Conservation (phyloP, 2,113 vertebrate genomes). For the Fukomys damarensis region DNA sequence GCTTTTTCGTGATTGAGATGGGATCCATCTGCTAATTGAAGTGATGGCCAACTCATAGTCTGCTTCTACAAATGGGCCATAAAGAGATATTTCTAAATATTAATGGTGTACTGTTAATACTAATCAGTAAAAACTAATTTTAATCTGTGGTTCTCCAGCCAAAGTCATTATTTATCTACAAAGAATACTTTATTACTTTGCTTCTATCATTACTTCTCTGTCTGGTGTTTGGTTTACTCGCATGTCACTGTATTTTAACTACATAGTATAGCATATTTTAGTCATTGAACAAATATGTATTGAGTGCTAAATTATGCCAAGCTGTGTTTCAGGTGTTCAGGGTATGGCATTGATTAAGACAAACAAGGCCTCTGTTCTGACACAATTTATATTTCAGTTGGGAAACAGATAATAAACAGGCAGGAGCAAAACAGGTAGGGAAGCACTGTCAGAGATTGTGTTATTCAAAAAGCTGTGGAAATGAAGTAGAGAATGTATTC, state of each 20-base stretch:
- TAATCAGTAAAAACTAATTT: slow-evolving; percentile 26
- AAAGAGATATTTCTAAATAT: slow-evolving; percentile 58
- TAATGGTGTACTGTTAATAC: slow-evolving; percentile 46
- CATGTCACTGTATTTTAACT: slow-evolving; percentile 31
- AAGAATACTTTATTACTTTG: slow-evolving; percentile 50
- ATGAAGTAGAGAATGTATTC: background rate
- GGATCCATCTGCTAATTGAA: slow-evolving; percentile 47
- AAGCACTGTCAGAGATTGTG: background rate
- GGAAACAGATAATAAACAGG: background rate
- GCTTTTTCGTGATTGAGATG: slow-evolving; percentile 47
- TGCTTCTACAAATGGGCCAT: slow-evolving; percentile 29
- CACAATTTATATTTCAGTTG: slow-evolving; percentile 23
- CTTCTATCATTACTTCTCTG: slow-evolving; percentile 45
- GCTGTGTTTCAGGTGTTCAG: slow-evolving; percentile 53
- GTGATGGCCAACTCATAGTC: background rate
- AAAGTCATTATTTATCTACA: slow-evolving; percentile 41
- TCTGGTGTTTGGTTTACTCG: slow-evolving; percentile 39
- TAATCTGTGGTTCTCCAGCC: slow-evolving; percentile 34
- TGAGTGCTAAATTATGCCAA: slow-evolving; percentile 37
- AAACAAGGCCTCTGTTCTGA: background rate
- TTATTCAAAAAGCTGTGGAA: background rate
- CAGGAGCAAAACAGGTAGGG: background rate
- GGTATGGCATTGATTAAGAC: background rate
- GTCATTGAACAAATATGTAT: slow-evolving; percentile 16
- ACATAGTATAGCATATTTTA: background rate